phyloP scores from a whole-genome alignment of 2,888 invertebrate genomes.

The Drosophila quinaria region DNA sequence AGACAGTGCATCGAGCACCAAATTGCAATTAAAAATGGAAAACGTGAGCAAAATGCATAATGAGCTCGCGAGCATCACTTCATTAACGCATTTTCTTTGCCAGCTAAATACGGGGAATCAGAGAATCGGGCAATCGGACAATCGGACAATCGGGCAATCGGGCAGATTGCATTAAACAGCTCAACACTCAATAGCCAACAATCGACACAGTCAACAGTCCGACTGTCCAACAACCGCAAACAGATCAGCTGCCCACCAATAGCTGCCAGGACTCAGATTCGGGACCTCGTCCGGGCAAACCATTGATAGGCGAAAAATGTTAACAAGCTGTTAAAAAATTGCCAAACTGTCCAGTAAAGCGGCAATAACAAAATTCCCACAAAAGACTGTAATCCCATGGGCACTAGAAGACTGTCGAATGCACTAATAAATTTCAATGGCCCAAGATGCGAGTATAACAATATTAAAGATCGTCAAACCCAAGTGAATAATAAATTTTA shows the following conservation, averaged over 20 bases:
- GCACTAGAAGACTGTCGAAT: constrained; percentile 7
- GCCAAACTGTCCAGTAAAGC: constrained; percentile 45
- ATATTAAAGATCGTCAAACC: not conserved
- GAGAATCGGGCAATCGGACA: not conserved
- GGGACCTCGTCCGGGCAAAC: constrained; percentile 13
- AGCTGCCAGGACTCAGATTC: constrained; percentile 33
- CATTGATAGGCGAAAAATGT: constrained; percentile 78
- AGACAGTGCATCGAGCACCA: constrained; percentile 23
- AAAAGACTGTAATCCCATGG: constrained; percentile 6
- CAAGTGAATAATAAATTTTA: not conserved
- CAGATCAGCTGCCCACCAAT: constrained; percentile 50
- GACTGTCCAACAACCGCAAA: constrained; percentile 39
- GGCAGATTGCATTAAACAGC: not conserved
- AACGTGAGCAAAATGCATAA: constrained; percentile 80
- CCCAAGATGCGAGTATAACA: no score
- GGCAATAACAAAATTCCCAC: constrained; percentile 38
- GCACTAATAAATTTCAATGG: constrained; percentile 5
- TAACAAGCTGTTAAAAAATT: constrained; percentile 79
- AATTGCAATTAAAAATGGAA: constrained; percentile 77
- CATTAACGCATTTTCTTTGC: constrained; percentile 73
- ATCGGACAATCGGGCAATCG: constrained; percentile 2
- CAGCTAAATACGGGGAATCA: constrained; percentile 14
- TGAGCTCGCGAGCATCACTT: constrained; percentile 76
- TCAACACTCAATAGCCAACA: constrained; percentile 2
- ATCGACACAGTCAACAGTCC: constrained; percentile 6